Percentiles rank a stretch among this genome's conserved stretches.
Evolutionary conservation across 35 echinoderm and acorn worm species (phyloP).

Genomic region (Eucidaris tribuloides): DNA sequence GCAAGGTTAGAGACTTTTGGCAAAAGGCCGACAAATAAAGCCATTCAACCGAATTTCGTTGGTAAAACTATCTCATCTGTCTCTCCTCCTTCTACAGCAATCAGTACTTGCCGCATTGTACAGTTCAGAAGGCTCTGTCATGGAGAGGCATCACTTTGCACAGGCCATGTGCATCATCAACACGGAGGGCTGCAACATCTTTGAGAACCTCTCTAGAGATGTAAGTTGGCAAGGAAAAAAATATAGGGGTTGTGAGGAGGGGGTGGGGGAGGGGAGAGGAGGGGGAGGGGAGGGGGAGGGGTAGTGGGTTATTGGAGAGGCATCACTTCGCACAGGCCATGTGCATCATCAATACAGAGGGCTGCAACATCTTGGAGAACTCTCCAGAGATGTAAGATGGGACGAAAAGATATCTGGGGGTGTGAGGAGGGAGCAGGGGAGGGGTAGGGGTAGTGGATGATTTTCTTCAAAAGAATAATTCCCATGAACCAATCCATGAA

Average conservation of each 20-base stretch:
- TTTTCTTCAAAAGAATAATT: too few species aligned
- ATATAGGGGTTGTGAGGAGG: too few species aligned
- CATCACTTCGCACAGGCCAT: slow-evolving; percentile 97
- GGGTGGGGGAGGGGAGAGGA: too few species aligned
- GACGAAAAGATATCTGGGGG: too few species aligned
- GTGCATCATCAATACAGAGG: slow-evolving; percentile 95
- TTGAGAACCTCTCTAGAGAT: slow-evolving; percentile 88
- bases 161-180: slow-evolving; percentile 99
- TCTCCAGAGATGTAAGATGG: slow-evolving; percentile 57
- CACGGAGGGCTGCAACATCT: slow-evolving; percentile 98
- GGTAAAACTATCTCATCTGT: not conserved
- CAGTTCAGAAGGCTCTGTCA: slow-evolving; percentile 97
- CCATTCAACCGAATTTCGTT: too few species aligned
- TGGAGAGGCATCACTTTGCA: slow-evolving; percentile 97
- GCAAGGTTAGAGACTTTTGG: too few species aligned
- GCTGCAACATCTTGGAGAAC: slow-evolving; percentile 94
- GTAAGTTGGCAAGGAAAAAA: slow-evolving; percentile 85
- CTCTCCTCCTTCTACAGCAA: slow-evolving; percentile 50
- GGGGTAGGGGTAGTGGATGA: too few species aligned
- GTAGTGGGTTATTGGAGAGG: too few species aligned
- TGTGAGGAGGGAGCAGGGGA: too few species aligned
- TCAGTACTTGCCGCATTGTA: slow-evolving; percentile 97
- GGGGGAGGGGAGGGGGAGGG: too few species aligned
- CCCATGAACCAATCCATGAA: too few species aligned
- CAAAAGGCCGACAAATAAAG: too few species aligned